A percentile compares a stretch with the other conserved stretches of the same genome.
Evolutionary conservation across 2,113 vertebrate genomes (phyloP).

Genomic region (Ochotona curzoniae): DNA sequence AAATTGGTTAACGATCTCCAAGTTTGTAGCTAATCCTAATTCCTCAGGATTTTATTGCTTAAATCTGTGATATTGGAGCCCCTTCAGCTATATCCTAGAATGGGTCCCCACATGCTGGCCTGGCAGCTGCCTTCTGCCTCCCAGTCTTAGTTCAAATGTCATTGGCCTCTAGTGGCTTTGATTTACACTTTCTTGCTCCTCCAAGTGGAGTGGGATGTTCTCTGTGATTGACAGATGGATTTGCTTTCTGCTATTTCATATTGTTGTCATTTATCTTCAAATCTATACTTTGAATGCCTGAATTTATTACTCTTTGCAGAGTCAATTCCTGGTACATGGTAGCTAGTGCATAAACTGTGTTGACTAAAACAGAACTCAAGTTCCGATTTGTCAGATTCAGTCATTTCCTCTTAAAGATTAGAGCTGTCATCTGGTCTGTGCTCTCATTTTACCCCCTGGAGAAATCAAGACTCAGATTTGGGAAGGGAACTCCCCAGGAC

Average conservation of each 20-base stretch:
- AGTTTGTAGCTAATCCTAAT: background rate
- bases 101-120: background rate
- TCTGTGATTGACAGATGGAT: conserved; percentile 23
- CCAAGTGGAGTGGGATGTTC: background rate
- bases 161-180: background rate
- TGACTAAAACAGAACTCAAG: conserved; percentile 15
- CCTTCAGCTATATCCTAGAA: background rate
- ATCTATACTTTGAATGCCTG: background rate
- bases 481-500: background rate
- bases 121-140: background rate
- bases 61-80: background rate
- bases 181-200: background rate
- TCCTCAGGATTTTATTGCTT: background rate
- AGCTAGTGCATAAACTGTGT: conserved; percentile 47
- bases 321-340: background rate
- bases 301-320: conserved; percentile 20
- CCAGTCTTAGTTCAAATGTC: background rate
- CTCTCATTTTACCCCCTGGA: background rate
- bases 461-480: background rate
- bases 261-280: conserved; percentile 12
- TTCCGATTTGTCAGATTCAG: background rate
- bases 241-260: conserved; percentile 42
- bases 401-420: conserved; percentile 5
- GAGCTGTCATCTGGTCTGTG: background rate
- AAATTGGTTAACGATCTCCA: background rate